phyloP scores from a whole-genome alignment of 2,797 vertebrate genomes.

The Sebastes vulpes region DNA sequence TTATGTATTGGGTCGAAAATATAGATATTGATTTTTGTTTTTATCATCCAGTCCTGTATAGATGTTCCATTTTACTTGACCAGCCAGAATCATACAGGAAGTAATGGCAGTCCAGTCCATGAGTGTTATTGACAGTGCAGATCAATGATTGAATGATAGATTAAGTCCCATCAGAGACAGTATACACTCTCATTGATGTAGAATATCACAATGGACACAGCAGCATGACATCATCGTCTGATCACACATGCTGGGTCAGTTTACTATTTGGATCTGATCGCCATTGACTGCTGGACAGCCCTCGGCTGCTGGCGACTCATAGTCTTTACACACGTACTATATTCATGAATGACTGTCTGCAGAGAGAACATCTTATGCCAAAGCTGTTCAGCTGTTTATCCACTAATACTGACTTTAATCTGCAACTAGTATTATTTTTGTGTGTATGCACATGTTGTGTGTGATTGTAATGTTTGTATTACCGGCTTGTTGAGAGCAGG shows the following conservation, averaged over 20 bases:
- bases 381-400: constrained; percentile 10
- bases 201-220: neutral
- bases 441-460: neutral
- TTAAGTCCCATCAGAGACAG: neutral
- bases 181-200: neutral
- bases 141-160: neutral
- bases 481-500: neutral
- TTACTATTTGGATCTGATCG: constrained; percentile 25
- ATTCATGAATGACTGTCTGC: neutral
- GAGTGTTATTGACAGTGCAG: neutral
- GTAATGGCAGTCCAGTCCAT: neutral
- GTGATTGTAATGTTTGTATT: constrained; percentile 1
- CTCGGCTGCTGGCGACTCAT: neutral
- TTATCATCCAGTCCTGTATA: neutral
- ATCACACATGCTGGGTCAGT: constrained; percentile 18
- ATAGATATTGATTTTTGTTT: neutral
- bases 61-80: neutral
- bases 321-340: neutral
- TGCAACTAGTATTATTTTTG: neutral
- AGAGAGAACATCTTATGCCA: neutral
- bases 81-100: neutral
- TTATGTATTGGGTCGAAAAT: neutral
- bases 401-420: constrained; percentile 32
- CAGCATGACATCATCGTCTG: constrained; percentile 29
- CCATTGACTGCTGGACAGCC: constrained; percentile 4